These are phyloP conservation scores for Syngnathoides biaculeatus DNA, from an alignment of 2,113 vertebrate species.

Conservation along the genomic window DNA sequence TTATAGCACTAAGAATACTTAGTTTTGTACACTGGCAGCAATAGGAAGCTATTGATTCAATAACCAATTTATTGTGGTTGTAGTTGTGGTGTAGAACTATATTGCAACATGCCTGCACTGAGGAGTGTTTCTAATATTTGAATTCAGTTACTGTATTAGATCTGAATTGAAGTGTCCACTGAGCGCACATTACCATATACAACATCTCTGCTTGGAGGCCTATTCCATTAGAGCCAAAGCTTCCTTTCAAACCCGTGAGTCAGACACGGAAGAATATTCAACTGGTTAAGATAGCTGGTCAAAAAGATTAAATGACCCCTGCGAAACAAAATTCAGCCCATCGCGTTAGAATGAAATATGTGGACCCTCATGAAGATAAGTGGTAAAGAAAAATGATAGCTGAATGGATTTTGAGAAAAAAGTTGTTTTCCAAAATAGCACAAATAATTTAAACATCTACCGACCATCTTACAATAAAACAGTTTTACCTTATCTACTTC, in stretches of 20 bases:
- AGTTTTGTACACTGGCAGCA: not conserved
- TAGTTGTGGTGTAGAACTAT: not conserved
- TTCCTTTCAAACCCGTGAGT: not conserved
- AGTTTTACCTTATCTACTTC: conserved; percentile 7
- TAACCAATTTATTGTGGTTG: not conserved
- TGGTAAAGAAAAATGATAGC: no score
- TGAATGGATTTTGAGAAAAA: not conserved
- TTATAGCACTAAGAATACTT: not conserved
- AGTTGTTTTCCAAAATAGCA: not conserved
- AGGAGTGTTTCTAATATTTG: not conserved
- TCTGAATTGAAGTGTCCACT: not conserved
- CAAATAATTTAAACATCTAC: conserved; percentile 2
- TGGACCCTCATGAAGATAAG: not conserved
- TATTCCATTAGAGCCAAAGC: not conserved
- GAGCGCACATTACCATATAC: conserved; percentile 1
- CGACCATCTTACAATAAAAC: conserved; percentile 7
- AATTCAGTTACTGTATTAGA: not conserved
- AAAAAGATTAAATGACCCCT: not conserved
- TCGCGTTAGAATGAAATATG: not conserved
- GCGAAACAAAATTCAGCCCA: not conserved
- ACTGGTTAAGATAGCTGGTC: not conserved
- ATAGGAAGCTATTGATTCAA: not conserved
- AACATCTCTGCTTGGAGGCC: conserved; percentile 1
- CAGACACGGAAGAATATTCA: conserved; percentile 12
- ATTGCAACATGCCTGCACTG: not conserved